Percentiles rank a stretch among this genome's conserved stretches.
Conservation (phyloP, 2,888 invertebrate genomes). For the Limnephilus marmoratus region DNA sequence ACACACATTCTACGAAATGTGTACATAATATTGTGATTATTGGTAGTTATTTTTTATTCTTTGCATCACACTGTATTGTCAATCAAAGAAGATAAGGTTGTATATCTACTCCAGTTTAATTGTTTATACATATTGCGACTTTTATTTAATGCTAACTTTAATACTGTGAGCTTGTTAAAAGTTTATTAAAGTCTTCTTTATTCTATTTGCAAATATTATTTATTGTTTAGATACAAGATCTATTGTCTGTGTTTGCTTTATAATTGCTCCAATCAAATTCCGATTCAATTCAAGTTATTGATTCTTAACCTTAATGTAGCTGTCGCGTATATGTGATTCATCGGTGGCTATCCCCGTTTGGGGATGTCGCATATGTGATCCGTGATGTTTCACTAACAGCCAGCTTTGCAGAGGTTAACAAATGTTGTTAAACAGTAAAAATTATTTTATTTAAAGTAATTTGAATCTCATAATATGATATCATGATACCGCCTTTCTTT, state of each 20-base stretch:
- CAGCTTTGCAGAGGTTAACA: background rate
- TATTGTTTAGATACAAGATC: background rate
- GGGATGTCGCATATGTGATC: too few species aligned
- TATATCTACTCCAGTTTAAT: background rate
- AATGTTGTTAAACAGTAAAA: background rate
- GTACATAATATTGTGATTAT: background rate
- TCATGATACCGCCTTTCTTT: background rate
- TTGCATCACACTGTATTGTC: background rate
- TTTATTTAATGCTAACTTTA: background rate
- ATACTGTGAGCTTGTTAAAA: background rate
- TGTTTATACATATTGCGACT: background rate
- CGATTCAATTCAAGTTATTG: background rate
- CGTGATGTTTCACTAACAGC: too few species aligned
- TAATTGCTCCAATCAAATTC: background rate
- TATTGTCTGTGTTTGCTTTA: background rate
- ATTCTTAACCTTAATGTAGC: too few species aligned
- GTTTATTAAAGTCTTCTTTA: background rate
- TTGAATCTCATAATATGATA: background rate
- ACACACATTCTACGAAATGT: background rate
- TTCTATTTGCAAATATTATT: background rate
- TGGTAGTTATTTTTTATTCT: background rate
- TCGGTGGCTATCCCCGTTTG: too few species aligned
- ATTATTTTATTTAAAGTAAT: background rate
- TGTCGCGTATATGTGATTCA: too few species aligned
- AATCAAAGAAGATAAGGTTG: background rate